phyloP scores from a whole-genome alignment of 2,113 vertebrate species.

The Equus quagga region DNA sequence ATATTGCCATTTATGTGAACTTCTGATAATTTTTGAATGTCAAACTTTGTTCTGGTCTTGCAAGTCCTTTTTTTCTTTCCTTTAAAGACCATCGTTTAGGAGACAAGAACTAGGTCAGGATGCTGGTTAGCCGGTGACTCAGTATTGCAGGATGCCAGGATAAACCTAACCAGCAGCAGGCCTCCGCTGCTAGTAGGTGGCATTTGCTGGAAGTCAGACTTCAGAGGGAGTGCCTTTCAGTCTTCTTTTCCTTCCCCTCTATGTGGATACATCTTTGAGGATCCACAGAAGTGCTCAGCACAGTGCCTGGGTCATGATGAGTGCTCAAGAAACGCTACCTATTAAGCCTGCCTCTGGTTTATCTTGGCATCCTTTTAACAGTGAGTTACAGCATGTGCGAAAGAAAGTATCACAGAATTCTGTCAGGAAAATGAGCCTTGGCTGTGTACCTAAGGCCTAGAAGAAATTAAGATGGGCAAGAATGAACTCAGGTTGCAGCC shows the following conservation, averaged over 20 bases:
- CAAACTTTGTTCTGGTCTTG: neutral
- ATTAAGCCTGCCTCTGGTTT: neutral
- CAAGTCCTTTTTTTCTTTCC: neutral
- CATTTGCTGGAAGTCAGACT: neutral
- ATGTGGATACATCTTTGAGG: neutral
- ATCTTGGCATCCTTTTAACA: neutral
- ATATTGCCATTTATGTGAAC: neutral
- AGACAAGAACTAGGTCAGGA: neutral
- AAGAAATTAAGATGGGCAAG: neutral
- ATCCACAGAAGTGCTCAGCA: neutral
- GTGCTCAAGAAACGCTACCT: neutral
- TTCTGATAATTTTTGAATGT: slow-evolving; percentile 12
- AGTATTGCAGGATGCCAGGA: no score
- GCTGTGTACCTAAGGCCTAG: neutral
- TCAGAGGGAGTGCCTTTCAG: neutral
- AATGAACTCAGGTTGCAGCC: neutral
- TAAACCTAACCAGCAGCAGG: no score
- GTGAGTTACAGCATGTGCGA: neutral
- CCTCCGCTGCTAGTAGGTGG: fast-evolving
- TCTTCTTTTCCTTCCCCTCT: neutral
- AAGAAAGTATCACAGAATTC: neutral
- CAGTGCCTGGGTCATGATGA: neutral
- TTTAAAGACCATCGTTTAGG: neutral
- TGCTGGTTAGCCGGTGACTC: neutral
- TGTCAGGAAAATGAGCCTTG: neutral